Evolutionary conservation across 2,888 invertebrate genomes (phyloP).

Genomic region (Eristalis arbustorum): DNA sequence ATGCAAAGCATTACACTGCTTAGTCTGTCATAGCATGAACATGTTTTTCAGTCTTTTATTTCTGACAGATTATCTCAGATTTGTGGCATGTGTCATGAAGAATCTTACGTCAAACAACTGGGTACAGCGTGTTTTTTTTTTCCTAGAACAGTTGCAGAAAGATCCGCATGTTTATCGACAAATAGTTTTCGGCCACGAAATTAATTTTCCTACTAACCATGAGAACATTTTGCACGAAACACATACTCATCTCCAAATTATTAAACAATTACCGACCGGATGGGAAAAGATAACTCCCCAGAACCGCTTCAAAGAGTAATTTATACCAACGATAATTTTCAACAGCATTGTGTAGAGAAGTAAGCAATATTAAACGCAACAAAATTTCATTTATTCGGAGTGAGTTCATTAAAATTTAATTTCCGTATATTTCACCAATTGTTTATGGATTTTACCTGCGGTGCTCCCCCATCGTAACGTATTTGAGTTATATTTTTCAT

Average conservation of each 20-base stretch:
- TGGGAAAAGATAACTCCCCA: background rate
- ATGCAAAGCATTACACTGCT: too few relatives aligned
- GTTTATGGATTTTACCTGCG: background rate
- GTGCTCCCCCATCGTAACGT: conserved; percentile 1
- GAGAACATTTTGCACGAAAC: background rate
- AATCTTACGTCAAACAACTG: too few relatives aligned
- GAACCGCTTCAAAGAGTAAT: background rate
- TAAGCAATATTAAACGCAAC: conserved; percentile 33
- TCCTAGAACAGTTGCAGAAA: too few relatives aligned
- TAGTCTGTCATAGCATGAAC: too few relatives aligned
- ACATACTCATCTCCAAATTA: background rate
- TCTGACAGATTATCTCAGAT: too few relatives aligned
- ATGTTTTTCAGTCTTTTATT: too few relatives aligned
- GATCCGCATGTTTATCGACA: too few relatives aligned
- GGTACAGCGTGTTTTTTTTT: too few relatives aligned
- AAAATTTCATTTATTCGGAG: conserved; percentile 30
- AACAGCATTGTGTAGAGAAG: conserved; percentile 40
- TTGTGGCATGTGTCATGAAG: too few relatives aligned
- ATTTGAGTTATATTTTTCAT: conserved; percentile 30
- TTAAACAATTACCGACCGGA: background rate
- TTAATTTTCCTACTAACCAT: too few relatives aligned
- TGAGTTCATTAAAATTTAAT: conserved; percentile 22
- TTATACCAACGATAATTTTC: conserved; percentile 27
- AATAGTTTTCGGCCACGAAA: too few relatives aligned
- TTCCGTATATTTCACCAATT: conserved; percentile 2